Evolutionary conservation across 2,888 invertebrate genomes (phyloP).

Genomic region (Brenthis ino): DNA sequence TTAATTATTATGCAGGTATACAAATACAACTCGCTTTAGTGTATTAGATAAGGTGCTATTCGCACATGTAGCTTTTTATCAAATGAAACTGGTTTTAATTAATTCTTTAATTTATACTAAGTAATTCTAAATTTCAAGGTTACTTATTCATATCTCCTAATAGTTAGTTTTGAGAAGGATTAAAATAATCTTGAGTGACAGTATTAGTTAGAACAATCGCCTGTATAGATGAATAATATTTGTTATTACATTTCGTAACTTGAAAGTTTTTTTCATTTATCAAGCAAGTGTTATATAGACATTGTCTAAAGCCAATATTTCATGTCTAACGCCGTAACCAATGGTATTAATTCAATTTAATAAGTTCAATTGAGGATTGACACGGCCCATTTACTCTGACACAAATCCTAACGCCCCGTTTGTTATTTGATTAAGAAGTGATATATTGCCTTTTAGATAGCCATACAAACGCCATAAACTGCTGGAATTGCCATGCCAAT

Average conservation of each 20-base stretch:
- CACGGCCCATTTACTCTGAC: conserved; percentile 61
- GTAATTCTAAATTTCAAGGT: conserved; percentile 38
- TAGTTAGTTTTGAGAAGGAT: conserved; percentile 15
- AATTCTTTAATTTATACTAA: conserved; percentile 37
- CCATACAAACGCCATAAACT: conserved; percentile 25
- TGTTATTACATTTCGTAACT: not conserved
- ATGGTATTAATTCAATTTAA: conserved; percentile 64
- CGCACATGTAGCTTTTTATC: conserved; percentile 7
- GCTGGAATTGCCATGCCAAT: not conserved
- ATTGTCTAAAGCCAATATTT: conserved; percentile 52
- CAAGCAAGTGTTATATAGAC: not conserved
- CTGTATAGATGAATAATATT: not conserved
- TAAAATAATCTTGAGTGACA: conserved; percentile 43
- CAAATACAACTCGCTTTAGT: conserved; percentile 8
- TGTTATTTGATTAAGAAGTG: conserved; percentile 52
- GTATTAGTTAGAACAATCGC: conserved; percentile 20
- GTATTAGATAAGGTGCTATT: not conserved
- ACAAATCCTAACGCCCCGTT: conserved; percentile 59
- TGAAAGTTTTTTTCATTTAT: not conserved
- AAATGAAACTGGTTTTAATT: conserved; percentile 38
- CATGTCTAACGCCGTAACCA: conserved; percentile 56
- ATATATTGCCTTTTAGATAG: conserved; percentile 42
- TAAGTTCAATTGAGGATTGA: conserved; percentile 76
- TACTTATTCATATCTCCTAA: conserved; percentile 32
- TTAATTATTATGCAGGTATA: no score